Evolutionary conservation across 30 jellyfish, hydroid and myxozoan genomes (phyloP), one percentile per base, ranked within the genome.

Genomic region (Hydractinia echinata): DNA sequence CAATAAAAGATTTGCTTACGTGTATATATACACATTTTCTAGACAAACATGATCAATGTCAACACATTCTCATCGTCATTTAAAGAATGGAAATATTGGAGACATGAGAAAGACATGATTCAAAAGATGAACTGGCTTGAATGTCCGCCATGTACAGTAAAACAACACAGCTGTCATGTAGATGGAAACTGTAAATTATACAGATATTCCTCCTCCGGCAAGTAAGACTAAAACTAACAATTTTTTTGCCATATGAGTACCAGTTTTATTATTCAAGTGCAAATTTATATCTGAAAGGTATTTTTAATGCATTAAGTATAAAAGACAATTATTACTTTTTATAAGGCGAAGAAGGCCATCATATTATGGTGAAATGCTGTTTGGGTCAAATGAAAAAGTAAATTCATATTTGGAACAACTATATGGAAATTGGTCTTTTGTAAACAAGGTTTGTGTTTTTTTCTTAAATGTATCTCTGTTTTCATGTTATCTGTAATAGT

Each of bases 41-140:
- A 82, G 84, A 56, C 50, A 14, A 20, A 80, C 53, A 39, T 56
- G 7, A 67, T 82, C 19, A 82, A 82, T 39, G 53, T 52, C 52
- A 21, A 70, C 20, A 66, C 83, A 20, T 82, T 82, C 69, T 49
- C 84, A 48, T 64, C 72, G 72, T 83, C 84, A n/a, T 81, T 66
- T 60, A 82, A 71, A 71, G 89, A 82, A 55, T 82, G 89, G 89
- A 82, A 82, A 71, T 82, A 82, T 82, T 82, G 89, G 66, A 53
- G 55, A 39, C 64, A 49, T 71, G 89, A 82, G 61, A 49, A 64
- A 61, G 89, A 82, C 18, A 10, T 16, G 15, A 10, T 82, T 71
- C 83, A 39, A 54, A 51, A 20, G 78, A 82, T 64, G 58, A 71
- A 70, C 76, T 82, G 89, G 89, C 51, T 71, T 55, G 76, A 64